Conservation (phyloP, 1,140 invertebrate genomes). For the Sycophila sp. region DNA sequence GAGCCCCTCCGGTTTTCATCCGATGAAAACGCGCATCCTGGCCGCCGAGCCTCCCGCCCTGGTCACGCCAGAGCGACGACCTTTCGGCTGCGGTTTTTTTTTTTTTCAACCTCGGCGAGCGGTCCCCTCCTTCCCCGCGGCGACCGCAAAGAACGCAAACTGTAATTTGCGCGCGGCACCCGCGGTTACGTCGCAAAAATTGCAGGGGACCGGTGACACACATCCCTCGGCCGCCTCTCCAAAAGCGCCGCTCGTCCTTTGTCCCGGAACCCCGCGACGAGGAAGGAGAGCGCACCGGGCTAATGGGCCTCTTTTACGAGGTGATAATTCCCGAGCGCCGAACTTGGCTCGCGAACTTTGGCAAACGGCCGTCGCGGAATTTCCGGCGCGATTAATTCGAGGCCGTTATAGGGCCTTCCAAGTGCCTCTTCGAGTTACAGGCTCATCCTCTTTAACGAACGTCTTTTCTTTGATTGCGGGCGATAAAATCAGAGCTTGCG, state of each 20-base stretch:
- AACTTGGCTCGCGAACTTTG: no score
- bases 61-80: slow-evolving; percentile 32
- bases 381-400: neutral
- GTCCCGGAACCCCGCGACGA: neutral
- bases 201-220: slow-evolving; percentile 20
- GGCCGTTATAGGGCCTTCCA: no score
- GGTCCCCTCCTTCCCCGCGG: no score
- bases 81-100: slow-evolving; percentile 30
- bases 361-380: no score
- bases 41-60: neutral
- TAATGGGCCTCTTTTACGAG: slow-evolving; percentile 17
- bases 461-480: no score
- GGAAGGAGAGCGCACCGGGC: neutral
- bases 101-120: no score
- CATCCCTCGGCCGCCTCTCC: neutral
- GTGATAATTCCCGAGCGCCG: slow-evolving; percentile 16
- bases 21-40: no score
- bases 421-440: no score
- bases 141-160: slow-evolving; percentile 32
- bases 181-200: neutral
- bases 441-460: no score
- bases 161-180: slow-evolving; percentile 26
- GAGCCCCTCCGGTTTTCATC: no score
- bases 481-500: no score
- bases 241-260: neutral